Conservation (phyloP, 2,113 vertebrate genomes). For the Scopus umbretta region DNA sequence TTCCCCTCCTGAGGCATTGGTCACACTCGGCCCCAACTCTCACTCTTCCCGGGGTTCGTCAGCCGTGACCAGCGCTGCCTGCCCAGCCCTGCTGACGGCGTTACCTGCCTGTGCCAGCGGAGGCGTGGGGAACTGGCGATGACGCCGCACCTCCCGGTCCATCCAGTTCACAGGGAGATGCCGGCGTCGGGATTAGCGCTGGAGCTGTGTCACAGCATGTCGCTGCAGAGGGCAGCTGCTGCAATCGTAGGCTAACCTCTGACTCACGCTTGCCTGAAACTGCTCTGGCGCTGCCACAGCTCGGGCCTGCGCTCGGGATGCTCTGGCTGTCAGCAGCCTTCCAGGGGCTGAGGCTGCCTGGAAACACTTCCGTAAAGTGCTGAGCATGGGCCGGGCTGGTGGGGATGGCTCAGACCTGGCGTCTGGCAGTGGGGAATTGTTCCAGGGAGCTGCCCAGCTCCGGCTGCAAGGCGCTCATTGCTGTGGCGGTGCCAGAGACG, state of each 20-base stretch:
- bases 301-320: neutral
- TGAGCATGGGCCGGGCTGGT: fast-evolving
- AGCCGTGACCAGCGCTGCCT: fast-evolving
- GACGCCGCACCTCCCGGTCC: neutral
- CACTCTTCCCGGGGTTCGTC: fast-evolving
- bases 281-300: fast-evolving
- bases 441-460: neutral
- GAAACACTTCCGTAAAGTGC: fast-evolving
- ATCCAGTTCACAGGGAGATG: neutral
- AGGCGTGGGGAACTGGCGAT: neutral
- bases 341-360: neutral
- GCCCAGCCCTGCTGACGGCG: neutral
- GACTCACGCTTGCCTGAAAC: neutral
- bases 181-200: fast-evolving
- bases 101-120: fast-evolving
- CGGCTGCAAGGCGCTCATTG: fast-evolving
- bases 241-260: fast-evolving
- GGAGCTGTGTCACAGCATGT: fast-evolving
- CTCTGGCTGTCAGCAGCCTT: neutral
- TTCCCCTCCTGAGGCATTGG: fast-evolving
- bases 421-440: fast-evolving
- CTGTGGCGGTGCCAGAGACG: fast-evolving
- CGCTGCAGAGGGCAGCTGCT: neutral
- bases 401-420: neutral
- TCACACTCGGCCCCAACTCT: neutral